phyloP scores from a whole-genome alignment of 1,140 invertebrate genomes.

The Neelides sp. region DNA sequence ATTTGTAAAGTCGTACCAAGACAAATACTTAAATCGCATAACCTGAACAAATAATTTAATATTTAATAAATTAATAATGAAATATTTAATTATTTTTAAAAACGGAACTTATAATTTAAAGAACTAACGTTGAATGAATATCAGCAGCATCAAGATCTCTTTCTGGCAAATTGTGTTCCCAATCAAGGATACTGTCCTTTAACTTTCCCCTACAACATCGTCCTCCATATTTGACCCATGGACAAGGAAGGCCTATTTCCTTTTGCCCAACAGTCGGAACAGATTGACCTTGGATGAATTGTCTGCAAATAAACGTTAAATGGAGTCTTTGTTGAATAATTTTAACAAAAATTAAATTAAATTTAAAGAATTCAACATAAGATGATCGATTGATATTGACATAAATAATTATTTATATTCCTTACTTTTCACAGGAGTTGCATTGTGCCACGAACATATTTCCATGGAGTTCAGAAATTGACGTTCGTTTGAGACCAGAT shows the following conservation, averaged over 20 bases:
- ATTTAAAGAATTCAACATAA: too few relatives aligned
- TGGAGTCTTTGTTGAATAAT: background rate
- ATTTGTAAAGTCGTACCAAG: conserved; percentile 96
- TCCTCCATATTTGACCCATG: conserved; percentile 44
- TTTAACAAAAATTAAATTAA: too few relatives aligned
- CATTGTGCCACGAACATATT: conserved; percentile 97
- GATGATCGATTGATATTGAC: too few relatives aligned
- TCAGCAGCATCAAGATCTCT: conserved; percentile 74
- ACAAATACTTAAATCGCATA: conserved; percentile 83
- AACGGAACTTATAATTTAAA: conserved; percentile 8
- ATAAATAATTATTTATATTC: background rate
- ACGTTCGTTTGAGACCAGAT: conserved; percentile 64
- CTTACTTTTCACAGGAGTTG: conserved; percentile 70
- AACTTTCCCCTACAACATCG: conserved; percentile 71
- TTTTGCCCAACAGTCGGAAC: conserved; percentile 85
- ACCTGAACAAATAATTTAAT: conserved; percentile 41
- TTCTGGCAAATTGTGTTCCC: conserved; percentile 89
- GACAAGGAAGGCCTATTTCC: conserved; percentile 62
- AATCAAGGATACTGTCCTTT: conserved; percentile 91
- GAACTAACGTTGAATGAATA: conserved; percentile 65
- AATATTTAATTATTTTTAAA: conserved; percentile 10
- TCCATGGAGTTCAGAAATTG: conserved; percentile 88
- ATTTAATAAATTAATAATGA: conserved; percentile 12
- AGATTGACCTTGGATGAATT: conserved; percentile 66
- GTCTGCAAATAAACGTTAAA: conserved; percentile 41